Evolutionary conservation across 2,888 invertebrate genomes (phyloP), one percentile per base, ranked within the genome.

Genomic region (Drosophila flavopinicola): DNA sequence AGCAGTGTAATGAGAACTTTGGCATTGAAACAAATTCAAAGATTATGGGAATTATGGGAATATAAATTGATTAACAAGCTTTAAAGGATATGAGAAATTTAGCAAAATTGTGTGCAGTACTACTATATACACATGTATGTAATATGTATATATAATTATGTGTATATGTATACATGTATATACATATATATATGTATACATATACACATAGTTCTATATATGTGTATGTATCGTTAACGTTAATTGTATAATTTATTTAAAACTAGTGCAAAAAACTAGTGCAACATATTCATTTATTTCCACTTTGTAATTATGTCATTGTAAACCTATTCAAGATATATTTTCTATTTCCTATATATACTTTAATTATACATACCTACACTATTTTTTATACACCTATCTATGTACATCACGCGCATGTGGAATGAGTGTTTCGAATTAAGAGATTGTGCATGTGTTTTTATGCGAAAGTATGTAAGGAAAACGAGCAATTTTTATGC

Each of bases 201-300:
- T 33, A 56, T 37, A 3, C 9, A 33, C 53, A 32, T 27, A n/a
- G n/a, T n/a, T n/a, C n/a, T 60, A 33, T 49, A 56, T 51, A 41
- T 45, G 30, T 44, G 13, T 41, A 39, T 64, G 38, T 76, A 57
- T 78, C 76, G 86, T 87, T 87, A 80, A 78, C 66, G 72, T 80
- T 86, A 75, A 76, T 75, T 83, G 68, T 78, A 70, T 87, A 77
- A 87, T 85, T 85, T 87, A 87, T 77, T 66, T 64, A 60, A 49
- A 70, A 49, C 37, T 64, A 61, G 53, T 70, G 76, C n/a, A n/a
- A n/a, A 63, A 67, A 71, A 65, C 58, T 57, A 27, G 58, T 64
- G 33, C 35, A 45, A 17, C 1, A 37, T 71, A 61, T 65, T 68
- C 53, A 70, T 78, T 66, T 61, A n/a, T 60, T 44, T 57, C 58